Evolutionary conservation across 2,888 invertebrate genomes (phyloP).

Genomic region (Hypomecis punctinalis): DNA sequence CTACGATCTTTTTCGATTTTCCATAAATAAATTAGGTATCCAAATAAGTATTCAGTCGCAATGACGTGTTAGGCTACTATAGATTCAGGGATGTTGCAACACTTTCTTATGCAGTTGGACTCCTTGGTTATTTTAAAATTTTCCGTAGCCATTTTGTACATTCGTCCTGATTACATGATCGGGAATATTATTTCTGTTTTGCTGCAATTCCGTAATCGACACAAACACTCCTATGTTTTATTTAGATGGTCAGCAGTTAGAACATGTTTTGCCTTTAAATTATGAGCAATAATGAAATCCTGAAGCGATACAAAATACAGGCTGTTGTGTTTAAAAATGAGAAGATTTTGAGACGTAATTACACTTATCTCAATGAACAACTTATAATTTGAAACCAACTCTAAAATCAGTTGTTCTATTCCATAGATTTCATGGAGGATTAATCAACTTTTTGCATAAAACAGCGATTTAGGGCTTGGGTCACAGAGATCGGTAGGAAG

Average conservation of each 20-base stretch:
- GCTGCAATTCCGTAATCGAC: slow-evolving; percentile 5
- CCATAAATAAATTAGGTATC: neutral
- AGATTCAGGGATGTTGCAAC: slow-evolving; percentile 9
- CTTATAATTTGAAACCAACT: too few relatives aligned
- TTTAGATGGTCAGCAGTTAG: too few relatives aligned
- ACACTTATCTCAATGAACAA: too few relatives aligned
- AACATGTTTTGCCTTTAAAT: neutral
- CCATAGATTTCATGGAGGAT: too few relatives aligned
- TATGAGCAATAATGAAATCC: too few relatives aligned
- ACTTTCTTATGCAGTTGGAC: neutral
- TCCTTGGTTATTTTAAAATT: slow-evolving; percentile 1
- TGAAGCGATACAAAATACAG: too few relatives aligned
- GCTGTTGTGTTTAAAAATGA: too few relatives aligned
- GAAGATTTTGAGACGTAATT: too few relatives aligned
- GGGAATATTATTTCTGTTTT: neutral
- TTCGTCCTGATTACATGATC: slow-evolving; percentile 13
- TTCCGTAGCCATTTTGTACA: slow-evolving; percentile 1
- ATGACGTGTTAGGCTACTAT: neutral
- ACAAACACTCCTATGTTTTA: neutral
- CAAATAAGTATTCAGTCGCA: neutral
- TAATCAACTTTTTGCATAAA: too few relatives aligned
- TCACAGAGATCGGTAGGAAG: too few relatives aligned
- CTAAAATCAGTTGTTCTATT: too few relatives aligned
- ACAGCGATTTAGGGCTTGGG: too few relatives aligned
- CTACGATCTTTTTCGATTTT: neutral